A percentile compares a stretch with the other conserved stretches of the same genome.
phyloP scores from a whole-genome alignment of 2,797 vertebrate species.

The Amniataba percoides region DNA sequence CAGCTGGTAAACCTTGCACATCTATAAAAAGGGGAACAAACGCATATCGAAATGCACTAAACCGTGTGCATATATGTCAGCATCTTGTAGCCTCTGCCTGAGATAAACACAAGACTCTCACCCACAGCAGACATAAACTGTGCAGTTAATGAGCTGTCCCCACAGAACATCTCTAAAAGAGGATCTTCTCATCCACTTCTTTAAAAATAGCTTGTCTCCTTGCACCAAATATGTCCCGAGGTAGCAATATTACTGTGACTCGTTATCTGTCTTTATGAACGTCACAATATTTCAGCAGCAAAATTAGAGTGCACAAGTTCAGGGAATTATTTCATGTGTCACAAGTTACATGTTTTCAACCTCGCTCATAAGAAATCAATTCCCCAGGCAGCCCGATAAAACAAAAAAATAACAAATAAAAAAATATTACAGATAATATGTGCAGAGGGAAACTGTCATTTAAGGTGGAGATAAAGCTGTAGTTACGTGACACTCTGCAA shows the following conservation, averaged over 20 bases:
- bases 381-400: constrained; percentile 32
- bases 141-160: constrained; percentile 30
- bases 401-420: not conserved
- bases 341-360: constrained; percentile 10
- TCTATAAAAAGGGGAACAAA: not conserved
- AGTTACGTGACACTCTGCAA: constrained; percentile 37
- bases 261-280: not conserved
- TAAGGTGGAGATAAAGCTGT: constrained; percentile 44
- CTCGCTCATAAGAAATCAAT: constrained; percentile 16
- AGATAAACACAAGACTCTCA: constrained; percentile 36
- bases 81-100: not conserved
- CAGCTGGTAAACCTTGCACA: not conserved
- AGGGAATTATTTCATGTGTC: constrained; percentile 4
- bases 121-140: constrained; percentile 24
- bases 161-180: constrained; percentile 3
- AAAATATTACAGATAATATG: constrained; percentile 14
- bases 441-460: constrained; percentile 32
- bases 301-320: constrained; percentile 31
- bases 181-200: constrained; percentile 19
- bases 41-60: not conserved
- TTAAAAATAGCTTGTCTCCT: constrained; percentile 18
- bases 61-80: not conserved
- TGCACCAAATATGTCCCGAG: constrained; percentile 14
- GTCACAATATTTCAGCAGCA: constrained; percentile 20
- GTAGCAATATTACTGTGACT: constrained; percentile 1